Conservation (phyloP, 1,140 invertebrate genomes). For the Solenopsis fugax region DNA sequence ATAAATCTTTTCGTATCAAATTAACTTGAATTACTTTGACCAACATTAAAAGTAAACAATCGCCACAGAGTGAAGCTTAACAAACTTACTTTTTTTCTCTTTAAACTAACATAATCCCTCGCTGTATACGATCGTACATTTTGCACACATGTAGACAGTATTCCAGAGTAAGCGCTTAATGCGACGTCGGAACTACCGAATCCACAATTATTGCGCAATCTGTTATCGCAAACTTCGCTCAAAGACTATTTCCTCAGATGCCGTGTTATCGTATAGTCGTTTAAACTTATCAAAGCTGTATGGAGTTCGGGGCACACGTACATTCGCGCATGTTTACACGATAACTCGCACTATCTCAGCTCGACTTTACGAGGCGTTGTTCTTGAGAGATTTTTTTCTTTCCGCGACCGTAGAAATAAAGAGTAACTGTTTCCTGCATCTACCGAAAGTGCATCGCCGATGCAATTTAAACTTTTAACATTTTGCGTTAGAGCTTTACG, state of each 20-base stretch:
- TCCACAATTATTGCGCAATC: conserved; percentile 13
- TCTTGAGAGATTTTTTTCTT: conserved; percentile 31
- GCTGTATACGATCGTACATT: too few species aligned
- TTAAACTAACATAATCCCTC: background rate
- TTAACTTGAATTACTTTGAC: background rate
- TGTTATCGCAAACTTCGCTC: background rate
- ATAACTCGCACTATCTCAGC: background rate
- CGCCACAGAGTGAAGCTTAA: conserved; percentile 25
- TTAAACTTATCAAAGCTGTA: conserved; percentile 42
- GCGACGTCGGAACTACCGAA: background rate
- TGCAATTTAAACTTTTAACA: conserved; percentile 63
- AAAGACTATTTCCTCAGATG: background rate
- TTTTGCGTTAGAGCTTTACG: conserved; percentile 25
- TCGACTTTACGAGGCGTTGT: background rate
- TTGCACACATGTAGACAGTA: background rate
- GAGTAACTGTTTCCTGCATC: conserved; percentile 27
- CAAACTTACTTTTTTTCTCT: conserved; percentile 5
- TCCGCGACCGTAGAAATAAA: conserved; percentile 13
- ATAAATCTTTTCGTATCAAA: background rate
- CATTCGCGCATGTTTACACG: conserved; percentile 4
- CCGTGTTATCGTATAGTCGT: background rate
- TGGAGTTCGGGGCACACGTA: background rate
- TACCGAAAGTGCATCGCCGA: conserved; percentile 43
- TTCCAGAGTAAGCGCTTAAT: background rate
- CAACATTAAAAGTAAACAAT: conserved; percentile 13